Evolutionary conservation across 2,888 invertebrate genomes (phyloP).

Genomic region (Agonopterix arenella): DNA sequence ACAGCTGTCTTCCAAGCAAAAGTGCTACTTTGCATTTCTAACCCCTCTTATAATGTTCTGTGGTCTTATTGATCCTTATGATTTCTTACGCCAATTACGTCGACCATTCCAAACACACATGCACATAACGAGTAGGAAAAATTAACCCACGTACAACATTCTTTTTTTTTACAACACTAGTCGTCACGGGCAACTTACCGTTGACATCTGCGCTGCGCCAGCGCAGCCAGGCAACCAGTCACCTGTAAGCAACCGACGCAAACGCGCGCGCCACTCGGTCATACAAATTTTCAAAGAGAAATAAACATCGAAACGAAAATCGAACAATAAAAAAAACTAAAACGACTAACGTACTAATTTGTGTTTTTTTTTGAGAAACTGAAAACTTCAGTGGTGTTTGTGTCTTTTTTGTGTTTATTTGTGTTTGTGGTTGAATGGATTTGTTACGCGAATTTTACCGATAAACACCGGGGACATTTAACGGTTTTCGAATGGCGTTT

Average conservation of each 20-base stretch:
- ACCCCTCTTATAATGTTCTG: no score
- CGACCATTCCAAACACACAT: no score
- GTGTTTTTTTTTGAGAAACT: constrained; percentile 22
- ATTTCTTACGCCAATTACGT: no score
- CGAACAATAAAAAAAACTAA: constrained; percentile 22
- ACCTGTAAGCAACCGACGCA: constrained; percentile 61
- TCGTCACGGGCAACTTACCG: constrained; percentile 51
- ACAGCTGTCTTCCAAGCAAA: no score
- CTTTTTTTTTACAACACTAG: constrained; percentile 29
- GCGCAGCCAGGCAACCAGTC: constrained; percentile 45
- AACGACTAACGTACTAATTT: constrained; percentile 35
- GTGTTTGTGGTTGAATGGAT: constrained; percentile 36
- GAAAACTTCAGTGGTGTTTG: constrained; percentile 38
- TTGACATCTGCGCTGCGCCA: constrained; percentile 24
- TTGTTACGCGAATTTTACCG: constrained; percentile 44
- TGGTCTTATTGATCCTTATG: no score
- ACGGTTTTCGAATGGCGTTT: constrained; percentile 26
- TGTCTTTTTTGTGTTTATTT: constrained; percentile 29
- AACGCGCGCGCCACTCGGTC: constrained; percentile 51
- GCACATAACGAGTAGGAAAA: no score
- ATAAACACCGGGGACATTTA: constrained; percentile 49
- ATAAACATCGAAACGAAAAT: constrained; percentile 33
- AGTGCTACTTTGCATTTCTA: no score
- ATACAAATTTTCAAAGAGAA: constrained; percentile 24
- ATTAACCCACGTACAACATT: constrained; percentile 47